Evolutionary conservation across 2,797 vertebrate species (phyloP).

Genomic region (Enteromius mattozi): DNA sequence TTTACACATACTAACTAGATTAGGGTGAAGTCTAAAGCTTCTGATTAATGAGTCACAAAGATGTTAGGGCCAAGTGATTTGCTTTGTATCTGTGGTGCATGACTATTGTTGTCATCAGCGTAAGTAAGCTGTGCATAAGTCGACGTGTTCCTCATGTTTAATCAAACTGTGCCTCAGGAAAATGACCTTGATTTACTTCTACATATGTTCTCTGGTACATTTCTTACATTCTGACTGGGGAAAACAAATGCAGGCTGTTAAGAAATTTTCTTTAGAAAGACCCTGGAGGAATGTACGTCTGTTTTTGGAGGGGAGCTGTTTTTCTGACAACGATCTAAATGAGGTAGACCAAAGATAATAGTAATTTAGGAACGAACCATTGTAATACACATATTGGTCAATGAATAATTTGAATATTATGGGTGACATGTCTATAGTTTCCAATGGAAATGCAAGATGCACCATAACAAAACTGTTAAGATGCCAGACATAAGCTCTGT

Average conservation of each 20-base stretch:
- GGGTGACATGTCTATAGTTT: not conserved
- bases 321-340: constrained; percentile 2
- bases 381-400: not conserved
- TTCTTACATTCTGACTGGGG: not conserved
- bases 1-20: constrained; percentile 41
- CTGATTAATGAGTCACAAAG: constrained; percentile 45
- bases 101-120: not conserved
- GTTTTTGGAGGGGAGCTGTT: not conserved
- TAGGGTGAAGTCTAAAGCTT: constrained; percentile 50
- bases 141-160: constrained; percentile 9
- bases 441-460: not conserved
- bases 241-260: constrained; percentile 3
- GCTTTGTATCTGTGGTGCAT: not conserved
- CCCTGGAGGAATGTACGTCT: not conserved
- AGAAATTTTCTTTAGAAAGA: not conserved
- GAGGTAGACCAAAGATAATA: not conserved
- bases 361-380: not conserved
- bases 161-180: not conserved
- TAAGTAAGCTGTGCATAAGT: not conserved
- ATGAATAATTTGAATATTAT: not conserved
- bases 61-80: not conserved
- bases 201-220: not conserved
- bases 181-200: not conserved
- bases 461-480: not conserved
- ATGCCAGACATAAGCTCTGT: not conserved